Evolutionary conservation across 2,113 vertebrate species (phyloP).

Genomic region (Pavo muticus): DNA sequence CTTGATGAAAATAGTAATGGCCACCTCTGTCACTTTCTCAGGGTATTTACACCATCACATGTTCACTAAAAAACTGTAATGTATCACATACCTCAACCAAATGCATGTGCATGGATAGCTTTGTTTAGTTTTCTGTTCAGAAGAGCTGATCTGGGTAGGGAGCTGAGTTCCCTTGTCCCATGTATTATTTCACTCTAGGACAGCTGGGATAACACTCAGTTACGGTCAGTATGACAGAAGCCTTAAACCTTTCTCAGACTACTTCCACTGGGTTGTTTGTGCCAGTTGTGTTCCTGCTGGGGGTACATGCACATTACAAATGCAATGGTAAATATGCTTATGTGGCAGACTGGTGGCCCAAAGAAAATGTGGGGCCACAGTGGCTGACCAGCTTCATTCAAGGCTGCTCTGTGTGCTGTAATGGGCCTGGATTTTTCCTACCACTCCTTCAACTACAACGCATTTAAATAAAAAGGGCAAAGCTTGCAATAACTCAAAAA

Average conservation of each 20-base stretch:
- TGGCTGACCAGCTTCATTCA: not conserved
- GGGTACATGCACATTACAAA: not conserved
- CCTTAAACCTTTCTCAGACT: not conserved
- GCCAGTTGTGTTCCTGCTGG: not conserved
- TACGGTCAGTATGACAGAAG: not conserved
- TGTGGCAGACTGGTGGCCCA: not conserved
- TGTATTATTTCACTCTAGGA: not conserved
- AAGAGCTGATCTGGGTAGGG: not conserved
- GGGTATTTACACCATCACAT: not conserved
- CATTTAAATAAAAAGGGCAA: not conserved
- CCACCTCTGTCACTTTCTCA: not conserved
- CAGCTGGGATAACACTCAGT: not conserved
- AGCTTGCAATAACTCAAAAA: not conserved
- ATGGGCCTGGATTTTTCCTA: not conserved
- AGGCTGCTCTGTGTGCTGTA: fast-evolving
- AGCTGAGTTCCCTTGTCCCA: not conserved
- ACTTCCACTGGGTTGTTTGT: not conserved
- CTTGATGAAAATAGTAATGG: not conserved
- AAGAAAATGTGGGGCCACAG: not conserved
- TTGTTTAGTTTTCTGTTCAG: not conserved
- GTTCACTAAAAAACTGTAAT: not conserved
- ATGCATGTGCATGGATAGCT: not conserved
- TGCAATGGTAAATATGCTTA: not conserved
- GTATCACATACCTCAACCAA: not conserved
- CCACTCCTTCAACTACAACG: not conserved